These are phyloP conservation scores for Dicrostonyx torquatus DNA, from an alignment of 2,797 vertebrate genomes.

Conservation along the genomic window DNA sequence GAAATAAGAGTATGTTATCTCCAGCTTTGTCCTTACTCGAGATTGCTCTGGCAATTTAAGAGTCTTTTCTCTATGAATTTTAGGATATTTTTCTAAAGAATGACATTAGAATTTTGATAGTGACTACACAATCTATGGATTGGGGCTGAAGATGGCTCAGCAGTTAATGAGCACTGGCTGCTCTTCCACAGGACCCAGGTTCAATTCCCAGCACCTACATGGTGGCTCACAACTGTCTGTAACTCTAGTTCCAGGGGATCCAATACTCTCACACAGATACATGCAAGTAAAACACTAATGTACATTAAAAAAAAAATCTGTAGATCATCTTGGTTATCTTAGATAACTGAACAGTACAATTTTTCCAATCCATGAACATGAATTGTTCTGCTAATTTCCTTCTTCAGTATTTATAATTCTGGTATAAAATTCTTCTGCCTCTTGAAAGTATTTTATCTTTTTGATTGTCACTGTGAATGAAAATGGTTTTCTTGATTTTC, in stretches of 20 bases:
- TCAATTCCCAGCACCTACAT: neutral
- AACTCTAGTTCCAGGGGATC: neutral
- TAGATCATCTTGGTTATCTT: neutral
- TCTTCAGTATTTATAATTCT: constrained; percentile 10
- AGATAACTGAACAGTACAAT: neutral
- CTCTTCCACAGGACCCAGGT: neutral
- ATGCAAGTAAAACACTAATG: neutral
- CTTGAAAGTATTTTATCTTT: constrained; percentile 25
- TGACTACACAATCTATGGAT: neutral
- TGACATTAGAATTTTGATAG: neutral
- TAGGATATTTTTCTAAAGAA: neutral
- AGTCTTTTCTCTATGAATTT: neutral
- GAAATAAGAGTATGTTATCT: neutral
- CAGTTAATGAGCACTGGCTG: neutral
- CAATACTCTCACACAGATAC: neutral
- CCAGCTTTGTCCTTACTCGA: neutral
- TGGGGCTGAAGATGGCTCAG: neutral
- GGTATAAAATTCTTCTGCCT: neutral
- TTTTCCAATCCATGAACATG: neutral
- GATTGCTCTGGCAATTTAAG: neutral
- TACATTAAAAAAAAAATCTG: neutral
- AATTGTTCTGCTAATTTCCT: neutral
- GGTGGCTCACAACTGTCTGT: neutral
- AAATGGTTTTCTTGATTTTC: neutral
- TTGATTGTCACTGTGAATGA: neutral